phyloP scores from a whole-genome alignment of 2,888 invertebrate species.

The Agriopis leucophaearia region DNA sequence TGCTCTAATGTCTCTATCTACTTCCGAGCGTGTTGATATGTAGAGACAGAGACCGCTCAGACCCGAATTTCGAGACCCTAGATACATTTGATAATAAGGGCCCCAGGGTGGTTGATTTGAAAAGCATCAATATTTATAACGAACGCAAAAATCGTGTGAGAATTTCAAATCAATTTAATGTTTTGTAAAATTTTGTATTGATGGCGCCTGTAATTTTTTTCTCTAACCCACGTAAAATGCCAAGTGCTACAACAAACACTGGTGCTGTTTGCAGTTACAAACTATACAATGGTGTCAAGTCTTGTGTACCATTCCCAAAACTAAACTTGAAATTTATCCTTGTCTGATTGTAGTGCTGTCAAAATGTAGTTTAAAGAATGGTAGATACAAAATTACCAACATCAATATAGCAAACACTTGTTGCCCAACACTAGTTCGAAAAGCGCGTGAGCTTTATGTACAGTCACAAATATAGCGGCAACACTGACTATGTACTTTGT shows the following conservation, averaged over 20 bases:
- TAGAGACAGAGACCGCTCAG: too few species aligned
- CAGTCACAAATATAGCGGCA: conserved; percentile 49
- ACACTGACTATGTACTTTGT: conserved; percentile 39
- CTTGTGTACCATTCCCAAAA: conserved; percentile 2
- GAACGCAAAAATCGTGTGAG: too few species aligned
- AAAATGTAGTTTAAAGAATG: background rate
- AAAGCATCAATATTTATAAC: too few species aligned
- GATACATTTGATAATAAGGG: too few species aligned
- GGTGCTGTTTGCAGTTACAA: conserved; percentile 10
- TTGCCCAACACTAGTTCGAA: conserved; percentile 37
- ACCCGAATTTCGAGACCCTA: too few species aligned
- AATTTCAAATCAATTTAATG: too few species aligned
- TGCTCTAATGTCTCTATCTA: background rate
- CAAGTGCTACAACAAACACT: background rate
- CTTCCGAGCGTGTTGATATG: too few species aligned
- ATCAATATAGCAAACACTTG: conserved; percentile 11
- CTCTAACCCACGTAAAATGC: too few species aligned
- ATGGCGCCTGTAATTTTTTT: too few species aligned
- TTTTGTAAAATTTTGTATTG: too few species aligned
- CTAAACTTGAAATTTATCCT: background rate
- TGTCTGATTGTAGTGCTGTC: background rate
- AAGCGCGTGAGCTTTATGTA: conserved; percentile 51
- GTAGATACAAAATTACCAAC: background rate
- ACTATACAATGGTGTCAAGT: conserved; percentile 5
- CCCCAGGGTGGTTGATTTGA: too few species aligned